These are phyloP conservation scores for Ctenodactylus gundi DNA, from an alignment of 2,113 vertebrate species.

Conservation along the genomic window DNA sequence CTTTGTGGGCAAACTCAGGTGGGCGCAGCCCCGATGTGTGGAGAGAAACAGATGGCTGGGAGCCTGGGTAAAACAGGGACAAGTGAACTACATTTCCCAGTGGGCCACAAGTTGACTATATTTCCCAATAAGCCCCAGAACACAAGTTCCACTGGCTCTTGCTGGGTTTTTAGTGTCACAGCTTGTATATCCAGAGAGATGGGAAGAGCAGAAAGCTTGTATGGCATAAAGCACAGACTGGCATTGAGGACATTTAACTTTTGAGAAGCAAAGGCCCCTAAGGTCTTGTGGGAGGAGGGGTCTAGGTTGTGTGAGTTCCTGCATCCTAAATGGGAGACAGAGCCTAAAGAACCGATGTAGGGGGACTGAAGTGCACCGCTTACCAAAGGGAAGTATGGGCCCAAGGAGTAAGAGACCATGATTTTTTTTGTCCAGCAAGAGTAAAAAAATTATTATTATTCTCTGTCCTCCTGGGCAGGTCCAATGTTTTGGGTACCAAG, in stretches of 20 bases:
- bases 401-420: not conserved
- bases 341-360: not conserved
- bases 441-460: not conserved
- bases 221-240: not conserved
- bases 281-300: not conserved
- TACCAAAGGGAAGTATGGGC: not conserved
- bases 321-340: not conserved
- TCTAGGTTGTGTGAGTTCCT: not conserved
- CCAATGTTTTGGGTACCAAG: constrained; percentile 90
- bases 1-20: constrained; percentile 93
- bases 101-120: too few species aligned
- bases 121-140: not conserved
- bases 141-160: not conserved
- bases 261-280: not conserved
- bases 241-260: not conserved
- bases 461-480: constrained; percentile 29
- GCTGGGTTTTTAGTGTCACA: not conserved
- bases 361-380: not conserved
- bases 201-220: not conserved
- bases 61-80: not conserved
- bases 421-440: not conserved
- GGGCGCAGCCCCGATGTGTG: not conserved
- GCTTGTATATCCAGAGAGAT: not conserved
- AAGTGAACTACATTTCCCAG: not conserved
- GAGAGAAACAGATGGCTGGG: not conserved